Conservation (phyloP, 2,113 vertebrate genomes). For the Deroptyus accipitrinus region DNA sequence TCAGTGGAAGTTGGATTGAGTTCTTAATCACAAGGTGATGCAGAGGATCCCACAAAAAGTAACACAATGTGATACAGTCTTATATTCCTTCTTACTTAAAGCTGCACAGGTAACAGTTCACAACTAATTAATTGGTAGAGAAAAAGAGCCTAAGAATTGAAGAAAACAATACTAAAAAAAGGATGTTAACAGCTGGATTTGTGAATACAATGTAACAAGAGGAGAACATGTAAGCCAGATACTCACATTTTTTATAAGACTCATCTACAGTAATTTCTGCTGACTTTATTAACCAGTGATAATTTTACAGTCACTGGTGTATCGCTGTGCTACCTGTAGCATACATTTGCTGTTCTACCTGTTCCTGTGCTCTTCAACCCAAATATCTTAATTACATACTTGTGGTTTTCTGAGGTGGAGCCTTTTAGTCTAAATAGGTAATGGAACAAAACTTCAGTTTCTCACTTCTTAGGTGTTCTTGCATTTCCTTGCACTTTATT, state of each 20-base stretch:
- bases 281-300: background rate
- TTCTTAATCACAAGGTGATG: slow-evolving; percentile 32
- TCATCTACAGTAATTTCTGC: background rate
- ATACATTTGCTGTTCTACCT: background rate
- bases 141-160: background rate
- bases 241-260: background rate
- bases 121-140: background rate
- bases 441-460: background rate
- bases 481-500: background rate
- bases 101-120: background rate
- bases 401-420: background rate
- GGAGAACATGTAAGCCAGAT: background rate
- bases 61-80: background rate
- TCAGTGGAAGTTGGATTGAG: slow-evolving; percentile 35
- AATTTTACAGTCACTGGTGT: background rate
- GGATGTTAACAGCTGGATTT: background rate
- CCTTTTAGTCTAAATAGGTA: background rate
- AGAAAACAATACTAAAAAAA: background rate
- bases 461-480: background rate
- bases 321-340: background rate
- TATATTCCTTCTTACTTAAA: background rate
- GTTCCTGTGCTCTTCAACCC: background rate
- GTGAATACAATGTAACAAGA: background rate
- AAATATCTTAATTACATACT: background rate
- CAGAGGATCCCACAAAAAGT: slow-evolving; percentile 18